Evolutionary conservation across 1,140 invertebrate species (phyloP), one percentile per base, ranked within the genome.

Genomic region (Drosophila ambigua): DNA sequence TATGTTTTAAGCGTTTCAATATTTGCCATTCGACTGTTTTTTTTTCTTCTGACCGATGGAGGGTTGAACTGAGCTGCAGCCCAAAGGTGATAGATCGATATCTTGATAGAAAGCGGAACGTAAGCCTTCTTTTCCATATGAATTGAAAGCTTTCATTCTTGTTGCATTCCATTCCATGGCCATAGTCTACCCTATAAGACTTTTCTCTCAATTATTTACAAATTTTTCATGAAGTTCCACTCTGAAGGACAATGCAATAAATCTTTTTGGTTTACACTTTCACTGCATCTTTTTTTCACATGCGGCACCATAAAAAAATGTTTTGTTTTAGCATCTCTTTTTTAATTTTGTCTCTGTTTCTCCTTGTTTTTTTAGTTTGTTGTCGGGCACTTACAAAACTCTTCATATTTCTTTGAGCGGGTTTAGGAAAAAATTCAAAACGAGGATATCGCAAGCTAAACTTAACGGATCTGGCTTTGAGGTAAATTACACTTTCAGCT

Each of bases 321-420:
- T 39, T 11, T 2, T 28, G 9, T 16, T 41, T 46, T 5, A 15
- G 41, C 24, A 65, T 24, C 9, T 52, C 31, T 39, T 35, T 26
- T 52, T 24, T 49, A 3, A 9, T 9, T 31, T 51, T 13, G 13
- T 49, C 1, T 9, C 15, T 59, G 41, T 53, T 15, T 61, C 7
- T 9, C 20, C 20, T 20, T 20, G 23, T 16, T 48, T 39, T 49
- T 28, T 8, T 31, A 0, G 16, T 16, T 26, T 16, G 15, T 26
- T 41, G 13, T 39, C 43, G 39, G 46, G 26, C 62, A 87, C 83
- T 87, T 87, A 87, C 83, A 87, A 87, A 88, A 79, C 76, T 87
- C 83, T 87, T 87, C 83, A 87, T 88, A 13, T 72, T 75, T 75
- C 35, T 77, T 24, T 68, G 44, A 66, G 48, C 60, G 50, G 72